Conservation (phyloP, 2,797 vertebrate species). For the Premnoplex brunnescens region DNA sequence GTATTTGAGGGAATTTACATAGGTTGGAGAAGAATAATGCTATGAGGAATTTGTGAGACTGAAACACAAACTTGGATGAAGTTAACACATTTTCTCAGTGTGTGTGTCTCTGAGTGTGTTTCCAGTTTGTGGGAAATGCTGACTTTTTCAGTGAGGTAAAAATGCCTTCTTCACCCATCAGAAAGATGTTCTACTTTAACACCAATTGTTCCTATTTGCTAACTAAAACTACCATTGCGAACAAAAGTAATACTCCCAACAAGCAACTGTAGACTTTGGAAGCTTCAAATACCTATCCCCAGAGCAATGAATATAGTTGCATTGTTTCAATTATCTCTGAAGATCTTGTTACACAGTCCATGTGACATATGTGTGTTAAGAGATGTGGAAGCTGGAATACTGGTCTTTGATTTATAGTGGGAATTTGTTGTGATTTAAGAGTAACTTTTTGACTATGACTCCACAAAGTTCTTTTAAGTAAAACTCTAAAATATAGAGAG, state of each 20-base stretch:
- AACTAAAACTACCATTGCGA: background rate
- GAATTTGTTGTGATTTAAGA: background rate
- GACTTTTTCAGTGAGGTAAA: background rate
- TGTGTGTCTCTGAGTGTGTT: background rate
- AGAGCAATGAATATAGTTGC: background rate
- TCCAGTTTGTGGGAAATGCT: background rate
- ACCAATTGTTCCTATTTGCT: background rate
- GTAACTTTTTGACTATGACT: background rate
- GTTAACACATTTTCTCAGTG: background rate
- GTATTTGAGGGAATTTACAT: background rate
- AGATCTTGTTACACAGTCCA: background rate
- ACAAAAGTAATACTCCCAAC: background rate
- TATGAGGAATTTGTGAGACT: background rate
- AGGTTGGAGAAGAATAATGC: background rate
- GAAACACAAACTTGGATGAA: background rate
- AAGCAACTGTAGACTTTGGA: background rate
- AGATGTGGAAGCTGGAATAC: background rate
- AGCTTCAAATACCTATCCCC: background rate
- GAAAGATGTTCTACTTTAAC: background rate
- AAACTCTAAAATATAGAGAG: background rate
- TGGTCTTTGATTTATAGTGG: background rate
- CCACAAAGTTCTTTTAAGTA: background rate
- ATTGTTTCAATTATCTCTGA: background rate
- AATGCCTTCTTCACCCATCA: background rate
- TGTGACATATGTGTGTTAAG: background rate